Base-by-base conservation (phyloP, 64 coral and sea anemone genomes). In the Pocillopora verrucosa region DNA sequence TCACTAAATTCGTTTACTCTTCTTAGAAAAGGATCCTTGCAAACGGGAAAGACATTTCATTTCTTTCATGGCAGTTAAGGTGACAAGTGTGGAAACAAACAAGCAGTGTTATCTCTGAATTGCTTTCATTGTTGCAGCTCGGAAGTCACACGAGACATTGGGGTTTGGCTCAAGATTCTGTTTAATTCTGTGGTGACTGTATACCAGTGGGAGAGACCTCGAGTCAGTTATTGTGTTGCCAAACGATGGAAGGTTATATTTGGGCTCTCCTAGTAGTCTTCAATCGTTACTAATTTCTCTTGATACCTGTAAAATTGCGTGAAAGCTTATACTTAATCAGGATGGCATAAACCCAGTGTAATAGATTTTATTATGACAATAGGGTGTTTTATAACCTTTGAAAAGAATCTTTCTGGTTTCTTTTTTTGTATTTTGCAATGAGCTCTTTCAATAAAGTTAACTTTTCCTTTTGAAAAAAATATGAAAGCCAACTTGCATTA, bases 121-220 rank as follows among this genome's bases (percentile, higher is more conserved):
- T 78, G 3, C 41, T 20, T 2, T 78, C 15, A 41, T 7, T 41
- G 36, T 78, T 37, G 76, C 45, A 78, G 36, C 16, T 78, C 11
- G 76, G 58, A 78, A 57, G 15, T 78, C 38, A 15, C 76, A 78
- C 19, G 56, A 58, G 0, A 78, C 76, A 57, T 57, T 10, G 11
- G 76, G 45, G 41, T 57, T 41, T 78, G 38, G 76, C 16, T 78
- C 51, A 57, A 6, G 37, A 58, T 78, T 78, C 16, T 78, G 36
- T 57, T 51, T 78, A 16, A 56, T 78, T 58, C 16, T 78, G 76
- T 78, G 5, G n/a, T 78, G 76, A 41, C 38, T 78, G 76, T 78
- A 58, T 78, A 37, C 76, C 15, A 78, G 76, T 58, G 41, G 41
- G 13, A 78, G 76, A 41, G 45, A 58, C 45, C 2, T 16, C 17